Percentiles rank a stretch among this genome's conserved stretches.
Conservation (phyloP, 2,888 invertebrate genomes). For the Oxyscelio sp. region DNA sequence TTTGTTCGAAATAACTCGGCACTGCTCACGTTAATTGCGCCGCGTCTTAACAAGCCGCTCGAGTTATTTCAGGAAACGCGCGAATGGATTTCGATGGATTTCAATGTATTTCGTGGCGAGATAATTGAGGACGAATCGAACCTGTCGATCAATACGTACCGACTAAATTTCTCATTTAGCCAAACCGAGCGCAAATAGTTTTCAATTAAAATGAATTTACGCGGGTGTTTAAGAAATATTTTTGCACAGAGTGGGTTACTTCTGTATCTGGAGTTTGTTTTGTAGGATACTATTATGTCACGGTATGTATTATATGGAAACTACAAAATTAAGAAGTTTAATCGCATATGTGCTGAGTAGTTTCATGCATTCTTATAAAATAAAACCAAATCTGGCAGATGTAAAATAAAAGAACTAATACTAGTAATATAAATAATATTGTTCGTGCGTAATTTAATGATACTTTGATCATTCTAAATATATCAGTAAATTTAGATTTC, state of each 20-base stretch:
- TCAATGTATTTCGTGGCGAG: conserved; percentile 66
- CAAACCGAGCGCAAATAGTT: conserved; percentile 32
- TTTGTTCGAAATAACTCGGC: conserved; percentile 64
- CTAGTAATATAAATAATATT: no score
- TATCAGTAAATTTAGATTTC: no score
- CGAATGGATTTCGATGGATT: conserved; percentile 59
- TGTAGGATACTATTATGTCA: no score
- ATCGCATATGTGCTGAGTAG: no score
- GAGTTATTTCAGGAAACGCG: conserved; percentile 66
- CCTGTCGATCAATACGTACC: conserved; percentile 64
- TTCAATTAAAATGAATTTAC: conserved; percentile 20
- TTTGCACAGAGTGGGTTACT: not conserved
- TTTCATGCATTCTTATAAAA: no score
- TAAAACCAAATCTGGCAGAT: no score
- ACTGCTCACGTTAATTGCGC: conserved; percentile 70
- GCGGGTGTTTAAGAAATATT: conserved; percentile 3
- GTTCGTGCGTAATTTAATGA: no score
- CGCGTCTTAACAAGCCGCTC: conserved; percentile 68
- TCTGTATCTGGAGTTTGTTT: no score
- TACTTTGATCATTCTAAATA: no score
- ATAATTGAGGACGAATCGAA: conserved; percentile 69
- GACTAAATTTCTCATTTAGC: conserved; percentile 68
- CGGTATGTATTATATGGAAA: no score
- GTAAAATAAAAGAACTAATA: no score
- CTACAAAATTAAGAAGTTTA: no score